These are phyloP conservation scores for Cynocephalus volans DNA, from an alignment of 2,113 vertebrate species.

Conservation along the genomic window DNA sequence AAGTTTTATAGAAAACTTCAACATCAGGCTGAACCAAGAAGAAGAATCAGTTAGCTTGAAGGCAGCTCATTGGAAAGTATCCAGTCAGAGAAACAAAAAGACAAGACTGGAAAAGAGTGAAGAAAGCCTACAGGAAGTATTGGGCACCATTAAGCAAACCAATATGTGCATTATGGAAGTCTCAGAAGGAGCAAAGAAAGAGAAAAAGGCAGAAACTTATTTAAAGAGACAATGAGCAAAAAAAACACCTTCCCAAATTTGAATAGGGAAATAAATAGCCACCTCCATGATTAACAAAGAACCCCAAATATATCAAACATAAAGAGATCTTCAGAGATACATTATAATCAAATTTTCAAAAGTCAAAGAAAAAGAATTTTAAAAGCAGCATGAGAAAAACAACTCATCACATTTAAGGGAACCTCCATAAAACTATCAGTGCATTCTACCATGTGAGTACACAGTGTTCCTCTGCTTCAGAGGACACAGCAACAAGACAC, in stretches of 20 bases:
- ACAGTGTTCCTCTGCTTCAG: not conserved
- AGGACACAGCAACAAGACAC: not conserved
- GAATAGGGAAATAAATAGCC: not conserved
- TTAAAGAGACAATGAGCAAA: not conserved
- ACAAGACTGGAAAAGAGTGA: not conserved
- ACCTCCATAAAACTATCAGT: not conserved
- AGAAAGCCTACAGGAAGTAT: not conserved
- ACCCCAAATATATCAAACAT: not conserved
- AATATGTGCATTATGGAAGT: not conserved
- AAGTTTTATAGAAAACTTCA: not conserved
- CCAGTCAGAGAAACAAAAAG: not conserved
- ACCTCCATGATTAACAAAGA: not conserved
- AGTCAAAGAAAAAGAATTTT: not conserved
- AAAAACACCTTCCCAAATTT: not conserved
- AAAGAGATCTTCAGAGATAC: not conserved
- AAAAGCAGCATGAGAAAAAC: not conserved
- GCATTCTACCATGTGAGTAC: not conserved
- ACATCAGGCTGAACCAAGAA: not conserved
- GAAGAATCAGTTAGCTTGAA: not conserved
- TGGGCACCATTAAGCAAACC: not conserved
- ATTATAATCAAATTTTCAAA: not conserved
- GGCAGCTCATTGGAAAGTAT: not conserved
- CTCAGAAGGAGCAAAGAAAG: not conserved
- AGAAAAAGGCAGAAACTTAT: not conserved
- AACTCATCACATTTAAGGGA: not conserved